phyloP scores from a whole-genome alignment of 64 coral and sea anemone genomes.

The Cladopsammia gracilis region DNA sequence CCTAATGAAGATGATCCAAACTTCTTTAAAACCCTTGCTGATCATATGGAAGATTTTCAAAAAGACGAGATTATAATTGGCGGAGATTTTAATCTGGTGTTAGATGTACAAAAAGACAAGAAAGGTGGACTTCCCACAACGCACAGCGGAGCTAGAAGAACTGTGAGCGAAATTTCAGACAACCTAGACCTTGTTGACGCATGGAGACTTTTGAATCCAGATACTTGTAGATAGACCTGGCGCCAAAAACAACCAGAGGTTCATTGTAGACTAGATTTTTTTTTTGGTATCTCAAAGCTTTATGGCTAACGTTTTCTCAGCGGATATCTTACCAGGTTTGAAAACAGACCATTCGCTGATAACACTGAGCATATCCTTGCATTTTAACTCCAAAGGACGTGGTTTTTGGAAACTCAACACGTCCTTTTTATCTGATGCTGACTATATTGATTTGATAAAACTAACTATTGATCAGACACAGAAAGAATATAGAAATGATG shows the following conservation, averaged over 20 bases:
- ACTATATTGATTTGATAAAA: neutral
- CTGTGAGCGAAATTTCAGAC: neutral
- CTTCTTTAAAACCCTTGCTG: constrained; percentile 12
- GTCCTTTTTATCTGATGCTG: neutral
- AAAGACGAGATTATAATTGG: neutral
- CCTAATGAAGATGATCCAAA: constrained; percentile 51
- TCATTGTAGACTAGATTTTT: neutral
- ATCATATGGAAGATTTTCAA: constrained; percentile 13
- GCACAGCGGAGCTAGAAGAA: neutral
- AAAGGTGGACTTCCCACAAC: no score
- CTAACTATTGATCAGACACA: neutral
- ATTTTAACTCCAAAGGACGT: constrained; percentile 4
- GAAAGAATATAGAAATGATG: neutral
- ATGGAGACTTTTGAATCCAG: no score
- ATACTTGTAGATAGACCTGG: no score
- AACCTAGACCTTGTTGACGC: no score
- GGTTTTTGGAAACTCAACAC: constrained; percentile 4
- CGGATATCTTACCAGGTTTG: no score
- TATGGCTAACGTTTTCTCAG: no score
- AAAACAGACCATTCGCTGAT: no score
- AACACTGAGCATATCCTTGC: neutral
- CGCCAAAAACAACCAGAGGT: no score
- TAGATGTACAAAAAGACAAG: no score
- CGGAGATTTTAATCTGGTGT: constrained; percentile 42
- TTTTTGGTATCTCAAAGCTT: constrained; percentile 14